phyloP scores from a whole-genome alignment of 2,797 vertebrate genomes.

The Pogonophryne albipinna region DNA sequence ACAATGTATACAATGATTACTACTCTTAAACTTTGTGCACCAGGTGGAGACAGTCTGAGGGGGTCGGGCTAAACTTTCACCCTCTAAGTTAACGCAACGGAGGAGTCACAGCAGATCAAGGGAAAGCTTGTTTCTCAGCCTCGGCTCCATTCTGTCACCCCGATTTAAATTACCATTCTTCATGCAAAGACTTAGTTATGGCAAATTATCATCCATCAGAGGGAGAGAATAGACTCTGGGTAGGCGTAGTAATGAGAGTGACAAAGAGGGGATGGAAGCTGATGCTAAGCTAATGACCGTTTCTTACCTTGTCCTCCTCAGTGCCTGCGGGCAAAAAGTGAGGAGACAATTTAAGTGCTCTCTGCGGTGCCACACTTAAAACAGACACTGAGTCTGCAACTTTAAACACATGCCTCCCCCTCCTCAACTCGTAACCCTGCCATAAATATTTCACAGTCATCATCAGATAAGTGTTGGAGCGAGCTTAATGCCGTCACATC shows the following conservation, averaged over 20 bases:
- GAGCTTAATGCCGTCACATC: slow-evolving; percentile 17
- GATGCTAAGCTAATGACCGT: slow-evolving; percentile 30
- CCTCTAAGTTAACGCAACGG: slow-evolving; percentile 6
- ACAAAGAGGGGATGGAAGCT: slow-evolving; percentile 28
- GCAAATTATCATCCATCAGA: slow-evolving; percentile 53
- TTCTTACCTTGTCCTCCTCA: slow-evolving; percentile 55
- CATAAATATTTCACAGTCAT: slow-evolving; percentile 52
- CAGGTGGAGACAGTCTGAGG: neutral
- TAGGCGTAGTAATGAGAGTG: slow-evolving; percentile 14
- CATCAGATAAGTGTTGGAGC: slow-evolving; percentile 34
- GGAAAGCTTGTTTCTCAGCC: slow-evolving; percentile 32
- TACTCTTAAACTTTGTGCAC: neutral
- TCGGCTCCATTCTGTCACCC: slow-evolving; percentile 66
- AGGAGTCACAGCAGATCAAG: slow-evolving; percentile 17
- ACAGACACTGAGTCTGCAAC: slow-evolving; percentile 31
- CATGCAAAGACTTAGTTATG: slow-evolving; percentile 60
- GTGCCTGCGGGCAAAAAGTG: slow-evolving; percentile 23
- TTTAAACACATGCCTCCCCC: slow-evolving; percentile 24
- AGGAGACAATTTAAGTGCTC: slow-evolving; percentile 41
- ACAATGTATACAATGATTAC: too few relatives aligned
- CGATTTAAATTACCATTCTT: slow-evolving; percentile 49
- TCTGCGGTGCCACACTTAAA: slow-evolving; percentile 29
- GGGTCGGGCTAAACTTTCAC: neutral
- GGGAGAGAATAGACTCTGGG: slow-evolving; percentile 37
- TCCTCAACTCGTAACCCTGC: slow-evolving; percentile 3